These are phyloP conservation scores for Varanus salvator DNA, from an alignment of 2,113 vertebrate species.

Conservation along the genomic window DNA sequence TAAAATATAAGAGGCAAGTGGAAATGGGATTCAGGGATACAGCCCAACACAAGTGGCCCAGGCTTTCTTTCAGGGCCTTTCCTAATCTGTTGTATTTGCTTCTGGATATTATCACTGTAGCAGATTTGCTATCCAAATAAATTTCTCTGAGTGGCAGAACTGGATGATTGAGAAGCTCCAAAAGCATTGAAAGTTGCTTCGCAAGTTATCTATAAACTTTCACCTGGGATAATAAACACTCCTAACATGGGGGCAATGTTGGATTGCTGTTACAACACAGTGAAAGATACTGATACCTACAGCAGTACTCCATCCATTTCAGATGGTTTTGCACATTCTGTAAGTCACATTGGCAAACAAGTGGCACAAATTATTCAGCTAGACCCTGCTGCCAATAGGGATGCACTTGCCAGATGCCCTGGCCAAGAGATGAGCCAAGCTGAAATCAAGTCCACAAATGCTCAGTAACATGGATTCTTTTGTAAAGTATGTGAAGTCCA, in stretches of 20 bases:
- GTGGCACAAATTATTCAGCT: neutral
- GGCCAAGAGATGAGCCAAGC: too few relatives aligned
- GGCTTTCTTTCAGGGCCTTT: conserved; percentile 41
- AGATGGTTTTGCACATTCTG: neutral
- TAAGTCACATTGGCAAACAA: neutral
- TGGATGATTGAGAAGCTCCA: conserved; percentile 36
- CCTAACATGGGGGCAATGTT: conserved; percentile 12
- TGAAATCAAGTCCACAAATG: too few relatives aligned
- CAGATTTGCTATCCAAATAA: conserved; percentile 46
- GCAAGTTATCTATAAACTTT: conserved; percentile 40
- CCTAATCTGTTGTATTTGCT: conserved; percentile 32
- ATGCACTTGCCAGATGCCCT: too few relatives aligned
- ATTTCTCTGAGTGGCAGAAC: conserved; percentile 36
- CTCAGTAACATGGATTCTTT: too few relatives aligned
- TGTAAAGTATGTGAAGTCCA: too few relatives aligned
- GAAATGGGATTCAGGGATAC: conserved; percentile 45
- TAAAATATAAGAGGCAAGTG: conserved; percentile 49
- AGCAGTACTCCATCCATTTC: neutral
- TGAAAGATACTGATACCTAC: neutral
- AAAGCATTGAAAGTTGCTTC: conserved; percentile 25
- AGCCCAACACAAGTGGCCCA: neutral
- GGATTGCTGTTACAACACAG: neutral
- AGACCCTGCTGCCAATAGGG: too few relatives aligned
- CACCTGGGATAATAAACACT: conserved; percentile 33
- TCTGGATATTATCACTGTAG: conserved; percentile 45